Evolutionary conservation across 2,113 vertebrate genomes (phyloP), one percentile per base, ranked within the genome.

Genomic region (Phrynosoma platyrhinos): DNA sequence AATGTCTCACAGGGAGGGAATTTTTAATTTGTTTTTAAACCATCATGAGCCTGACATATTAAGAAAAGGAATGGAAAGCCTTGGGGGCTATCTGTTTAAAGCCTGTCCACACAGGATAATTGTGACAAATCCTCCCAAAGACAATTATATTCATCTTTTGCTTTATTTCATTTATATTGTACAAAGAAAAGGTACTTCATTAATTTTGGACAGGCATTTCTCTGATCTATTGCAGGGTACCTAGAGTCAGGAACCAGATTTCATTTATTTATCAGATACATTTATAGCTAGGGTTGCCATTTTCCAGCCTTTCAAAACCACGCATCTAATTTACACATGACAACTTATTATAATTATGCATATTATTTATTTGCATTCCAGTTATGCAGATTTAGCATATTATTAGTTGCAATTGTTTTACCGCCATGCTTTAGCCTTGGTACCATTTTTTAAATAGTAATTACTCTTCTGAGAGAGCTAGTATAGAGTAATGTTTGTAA

Each of bases 21-120:
- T 82, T 53, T 23, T 6, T 85, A 80, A 85, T 66, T 85, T 36
- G 69, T 79, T 89, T 64, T 85, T 80, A 68, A 75, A 64, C 55
- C 18, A 36, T 68, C 71, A 76, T 58, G 47, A 83, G 14, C 64
- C 40, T 47, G 47, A 68, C 71, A 42, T 23, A 62, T 69, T 83
- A 88, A 77, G 42, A 47, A 47, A 47, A 47, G 77, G 72, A 72
- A 62, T 74, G 9, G 27, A 74, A 7, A 1, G 14, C 14, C 71
- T 83, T 30, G 71, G 62, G 47, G 0, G 1, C 0, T 0, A 0
- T 1, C 0, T n/a, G 36, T 75, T 76, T 72, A 27, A 87, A 85
- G 78, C 74, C 10, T 58, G 21, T 86, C 7, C 36, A 85, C 62
- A 1, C n/a, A 32, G 87, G 2, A 9, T 25, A 5, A 14, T 62